Evolutionary conservation across 1,140 invertebrate genomes (phyloP).

Genomic region (Thalassaphorura encarpata): DNA sequence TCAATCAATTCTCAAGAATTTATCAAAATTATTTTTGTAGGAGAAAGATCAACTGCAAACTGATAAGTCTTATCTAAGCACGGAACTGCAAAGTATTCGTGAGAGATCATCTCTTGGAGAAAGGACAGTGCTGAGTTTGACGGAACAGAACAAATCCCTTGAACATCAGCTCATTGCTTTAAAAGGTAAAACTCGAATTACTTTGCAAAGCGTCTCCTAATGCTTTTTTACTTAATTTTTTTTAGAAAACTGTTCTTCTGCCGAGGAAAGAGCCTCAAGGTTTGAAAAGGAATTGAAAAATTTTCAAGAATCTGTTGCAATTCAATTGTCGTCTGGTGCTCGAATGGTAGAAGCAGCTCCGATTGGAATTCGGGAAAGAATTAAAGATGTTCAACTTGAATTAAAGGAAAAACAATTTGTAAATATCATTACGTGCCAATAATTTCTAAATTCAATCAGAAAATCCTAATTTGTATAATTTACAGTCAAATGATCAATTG

Average conservation of each 20-base stretch:
- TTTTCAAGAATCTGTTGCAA: conserved; percentile 56
- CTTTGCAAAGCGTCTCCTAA: neutral
- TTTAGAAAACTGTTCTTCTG: conserved; percentile 17
- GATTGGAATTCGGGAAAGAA: conserved; percentile 60
- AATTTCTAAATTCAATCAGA: too few species aligned
- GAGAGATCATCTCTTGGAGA: conserved; percentile 23
- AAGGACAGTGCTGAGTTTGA: conserved; percentile 26
- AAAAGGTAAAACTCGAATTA: conserved; percentile 17
- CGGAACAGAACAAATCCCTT: conserved; percentile 22
- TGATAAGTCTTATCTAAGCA: conserved; percentile 28
- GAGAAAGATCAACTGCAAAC: conserved; percentile 28
- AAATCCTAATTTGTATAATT: too few species aligned
- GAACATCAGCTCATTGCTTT: conserved; percentile 24
- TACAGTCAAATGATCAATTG: conserved; percentile 29
- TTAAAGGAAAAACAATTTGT: conserved; percentile 63
- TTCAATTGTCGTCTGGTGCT: conserved; percentile 53
- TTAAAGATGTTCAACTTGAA: conserved; percentile 59
- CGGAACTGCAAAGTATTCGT: conserved; percentile 21
- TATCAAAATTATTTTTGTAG: conserved; percentile 6
- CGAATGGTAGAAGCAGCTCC: conserved; percentile 63
- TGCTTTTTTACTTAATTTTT: neutral
- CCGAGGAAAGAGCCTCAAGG: conserved; percentile 22
- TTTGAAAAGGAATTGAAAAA: conserved; percentile 55
- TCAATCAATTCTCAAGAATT: neutral
- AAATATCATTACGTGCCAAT: conserved; percentile 33